Evolutionary conservation across 2,113 vertebrate genomes (phyloP).

Genomic region (Propithecus coquereli): DNA sequence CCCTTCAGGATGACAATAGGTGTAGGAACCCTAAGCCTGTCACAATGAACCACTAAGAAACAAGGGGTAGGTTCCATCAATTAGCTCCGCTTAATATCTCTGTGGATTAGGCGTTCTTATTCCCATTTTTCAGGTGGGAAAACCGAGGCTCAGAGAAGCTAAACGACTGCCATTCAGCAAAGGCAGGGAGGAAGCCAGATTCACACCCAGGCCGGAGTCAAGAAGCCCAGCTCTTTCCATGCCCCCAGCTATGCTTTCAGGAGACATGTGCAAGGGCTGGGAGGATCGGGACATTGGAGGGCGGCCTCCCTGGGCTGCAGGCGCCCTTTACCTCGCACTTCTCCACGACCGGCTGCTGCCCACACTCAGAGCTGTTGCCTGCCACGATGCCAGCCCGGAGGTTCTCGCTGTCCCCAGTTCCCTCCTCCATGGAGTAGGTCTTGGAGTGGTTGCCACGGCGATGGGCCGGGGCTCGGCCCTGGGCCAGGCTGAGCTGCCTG

Average conservation of each 20-base stretch:
- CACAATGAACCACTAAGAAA: background rate
- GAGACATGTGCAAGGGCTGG: accelerated
- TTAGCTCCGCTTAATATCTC: background rate
- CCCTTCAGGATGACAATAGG: background rate
- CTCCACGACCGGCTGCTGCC: slow-evolving; percentile 93
- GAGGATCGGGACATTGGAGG: accelerated
- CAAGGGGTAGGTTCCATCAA: accelerated
- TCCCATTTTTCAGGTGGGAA: background rate
- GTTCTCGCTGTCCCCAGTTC: slow-evolving; percentile 92
- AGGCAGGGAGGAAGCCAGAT: background rate
- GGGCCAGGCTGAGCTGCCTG: slow-evolving; percentile 90
- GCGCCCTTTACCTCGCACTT: slow-evolving; percentile 93
- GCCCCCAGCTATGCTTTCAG: accelerated
- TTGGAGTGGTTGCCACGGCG: slow-evolving; percentile 88
- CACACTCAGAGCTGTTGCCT: slow-evolving; percentile 94
- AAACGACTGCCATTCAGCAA: background rate
- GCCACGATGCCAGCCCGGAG: slow-evolving; percentile 87
- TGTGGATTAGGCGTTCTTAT: no score
- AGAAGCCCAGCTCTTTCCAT: background rate
- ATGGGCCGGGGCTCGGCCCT: slow-evolving; percentile 76
- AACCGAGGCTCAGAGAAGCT: background rate
- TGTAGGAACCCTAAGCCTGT: background rate
- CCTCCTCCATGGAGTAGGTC: slow-evolving; percentile 93
- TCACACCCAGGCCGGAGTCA: background rate
- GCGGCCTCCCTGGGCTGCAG: accelerated